These are phyloP conservation scores for Lamellibrachia satsuma DNA, from an alignment of 2,888 invertebrate species.

Conservation along the genomic window DNA sequence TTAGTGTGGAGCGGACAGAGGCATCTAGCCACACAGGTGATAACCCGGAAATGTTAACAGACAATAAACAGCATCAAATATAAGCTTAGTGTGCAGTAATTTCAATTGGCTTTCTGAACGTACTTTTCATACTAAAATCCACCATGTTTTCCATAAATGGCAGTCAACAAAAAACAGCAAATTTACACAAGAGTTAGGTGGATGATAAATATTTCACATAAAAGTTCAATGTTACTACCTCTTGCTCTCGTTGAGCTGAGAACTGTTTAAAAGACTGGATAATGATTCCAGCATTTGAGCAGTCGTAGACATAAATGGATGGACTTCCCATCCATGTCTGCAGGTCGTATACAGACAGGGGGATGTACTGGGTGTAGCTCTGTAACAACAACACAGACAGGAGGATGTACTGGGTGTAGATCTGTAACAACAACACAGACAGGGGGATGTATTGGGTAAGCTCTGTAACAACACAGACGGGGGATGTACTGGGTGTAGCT, in stretches of 20 bases:
- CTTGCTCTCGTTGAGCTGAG: constrained; percentile 57
- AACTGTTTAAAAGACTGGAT: constrained; percentile 74
- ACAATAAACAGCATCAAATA: not conserved
- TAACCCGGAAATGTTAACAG: not conserved
- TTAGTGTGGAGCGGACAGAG: not conserved
- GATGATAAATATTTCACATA: not conserved
- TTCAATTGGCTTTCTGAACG: not conserved
- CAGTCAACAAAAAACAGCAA: not conserved
- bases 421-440: constrained; percentile 69
- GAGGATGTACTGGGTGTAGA: constrained; percentile 77
- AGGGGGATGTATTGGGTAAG: too few relatives aligned
- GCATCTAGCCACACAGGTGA: not conserved
- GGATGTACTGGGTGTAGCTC: constrained; percentile 99
- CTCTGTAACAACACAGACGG: not conserved
- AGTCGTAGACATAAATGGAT: constrained; percentile 98
- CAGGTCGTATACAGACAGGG: constrained; percentile 95
- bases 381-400: constrained; percentile 61
- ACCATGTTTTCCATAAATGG: not conserved
- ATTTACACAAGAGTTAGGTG: not conserved
- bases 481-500: constrained; percentile 71
- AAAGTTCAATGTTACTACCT: constrained; percentile 31
- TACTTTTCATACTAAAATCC: too few relatives aligned
- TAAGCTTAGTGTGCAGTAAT: not conserved
- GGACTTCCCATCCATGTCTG: constrained; percentile 99
- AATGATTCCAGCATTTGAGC: constrained; percentile 97